These are phyloP conservation scores for Drosophila bunnanda DNA, from an alignment of 2,888 invertebrate species.

Conservation along the genomic window DNA sequence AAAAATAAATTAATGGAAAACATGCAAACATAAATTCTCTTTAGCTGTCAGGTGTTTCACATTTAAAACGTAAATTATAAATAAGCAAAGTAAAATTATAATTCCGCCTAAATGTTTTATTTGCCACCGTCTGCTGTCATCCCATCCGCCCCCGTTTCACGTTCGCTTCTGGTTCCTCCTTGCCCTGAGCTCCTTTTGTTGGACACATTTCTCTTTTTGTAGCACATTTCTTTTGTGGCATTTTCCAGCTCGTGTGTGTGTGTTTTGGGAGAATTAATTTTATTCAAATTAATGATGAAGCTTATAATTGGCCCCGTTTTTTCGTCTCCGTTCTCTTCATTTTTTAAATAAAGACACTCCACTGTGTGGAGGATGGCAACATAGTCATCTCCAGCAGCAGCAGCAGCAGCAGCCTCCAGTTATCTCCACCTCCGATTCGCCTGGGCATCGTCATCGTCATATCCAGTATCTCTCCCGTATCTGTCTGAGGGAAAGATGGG, in stretches of 20 bases:
- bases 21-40: slow-evolving; percentile 83
- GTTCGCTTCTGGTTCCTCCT: not conserved
- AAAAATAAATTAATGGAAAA: slow-evolving; percentile 82
- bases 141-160: slow-evolving; percentile 26
- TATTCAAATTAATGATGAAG: slow-evolving; percentile 78
- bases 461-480: slow-evolving; percentile 31
- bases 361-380: slow-evolving; percentile 54
- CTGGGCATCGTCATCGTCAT: slow-evolving; percentile 35
- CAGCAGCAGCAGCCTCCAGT: slow-evolving; percentile 13
- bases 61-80: slow-evolving; percentile 80
- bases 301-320: slow-evolving; percentile 76
- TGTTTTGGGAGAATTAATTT: slow-evolving; percentile 69
- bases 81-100: slow-evolving; percentile 76
- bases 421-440: slow-evolving; percentile 16
- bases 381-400: slow-evolving; percentile 30
- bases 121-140: slow-evolving; percentile 68
- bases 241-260: slow-evolving; percentile 31
- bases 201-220: slow-evolving; percentile 34
- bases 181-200: slow-evolving; percentile 2
- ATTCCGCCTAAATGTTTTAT: slow-evolving; percentile 77
- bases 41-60: slow-evolving; percentile 82
- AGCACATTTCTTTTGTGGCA: slow-evolving; percentile 61
- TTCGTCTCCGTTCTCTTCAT: slow-evolving; percentile 29
- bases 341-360: slow-evolving; percentile 52
- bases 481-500: slow-evolving; percentile 4